Conservation (phyloP, 2,797 vertebrate species). For the Anabas testudineus region DNA sequence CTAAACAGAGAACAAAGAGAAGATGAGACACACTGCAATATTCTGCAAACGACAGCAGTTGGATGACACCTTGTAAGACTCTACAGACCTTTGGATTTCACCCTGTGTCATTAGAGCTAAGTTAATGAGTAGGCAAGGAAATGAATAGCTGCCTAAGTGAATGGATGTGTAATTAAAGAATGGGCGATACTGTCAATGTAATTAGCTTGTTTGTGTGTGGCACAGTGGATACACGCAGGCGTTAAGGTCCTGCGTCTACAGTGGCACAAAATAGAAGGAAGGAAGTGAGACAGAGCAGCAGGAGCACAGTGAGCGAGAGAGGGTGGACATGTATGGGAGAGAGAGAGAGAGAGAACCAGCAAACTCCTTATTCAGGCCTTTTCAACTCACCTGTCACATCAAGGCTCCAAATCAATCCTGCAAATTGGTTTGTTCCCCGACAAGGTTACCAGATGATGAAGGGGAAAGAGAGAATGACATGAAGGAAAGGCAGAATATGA, state of each 20-base stretch:
- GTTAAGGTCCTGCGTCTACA: constrained; percentile 21
- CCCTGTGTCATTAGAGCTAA: constrained; percentile 50
- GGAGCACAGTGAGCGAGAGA: constrained; percentile 28
- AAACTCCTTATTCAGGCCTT: constrained; percentile 85
- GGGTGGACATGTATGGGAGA: constrained; percentile 20
- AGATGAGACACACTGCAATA: constrained; percentile 31
- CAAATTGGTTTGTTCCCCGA: constrained; percentile 87
- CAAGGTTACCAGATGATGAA: constrained; percentile 86
- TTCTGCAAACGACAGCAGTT: constrained; percentile 57
- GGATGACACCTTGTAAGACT: constrained; percentile 57
- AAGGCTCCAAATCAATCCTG: constrained; percentile 87
- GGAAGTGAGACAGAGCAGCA: constrained; percentile 11
- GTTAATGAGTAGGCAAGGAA: constrained; percentile 62
- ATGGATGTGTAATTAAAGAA: constrained; percentile 74
- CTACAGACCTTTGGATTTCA: constrained; percentile 52
- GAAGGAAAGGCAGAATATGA: constrained; percentile 62
- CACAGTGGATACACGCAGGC: constrained; percentile 51
- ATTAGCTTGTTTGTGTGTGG: constrained; percentile 74
- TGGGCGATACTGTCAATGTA: constrained; percentile 65
- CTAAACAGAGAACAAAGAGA: not conserved
- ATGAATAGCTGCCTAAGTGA: constrained; percentile 66
- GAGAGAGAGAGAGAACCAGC: constrained; percentile 52
- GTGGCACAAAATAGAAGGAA: constrained; percentile 23
- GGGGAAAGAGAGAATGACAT: constrained; percentile 61
- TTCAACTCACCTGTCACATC: constrained; percentile 84